Evolutionary conservation across 2,797 vertebrate species (phyloP).

Genomic region (Gallinago nigripennis): DNA sequence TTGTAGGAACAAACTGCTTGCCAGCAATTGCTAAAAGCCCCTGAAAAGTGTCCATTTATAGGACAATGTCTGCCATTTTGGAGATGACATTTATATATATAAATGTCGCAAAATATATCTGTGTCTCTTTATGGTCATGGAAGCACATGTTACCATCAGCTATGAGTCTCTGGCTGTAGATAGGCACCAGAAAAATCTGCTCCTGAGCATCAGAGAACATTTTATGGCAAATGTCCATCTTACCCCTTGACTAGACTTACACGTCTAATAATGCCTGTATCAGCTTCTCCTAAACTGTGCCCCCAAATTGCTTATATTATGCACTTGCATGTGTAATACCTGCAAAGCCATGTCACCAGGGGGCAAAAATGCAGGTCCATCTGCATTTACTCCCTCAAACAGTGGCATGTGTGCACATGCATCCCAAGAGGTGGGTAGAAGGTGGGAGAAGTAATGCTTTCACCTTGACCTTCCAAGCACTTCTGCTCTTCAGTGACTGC

Average conservation of each 20-base stretch:
- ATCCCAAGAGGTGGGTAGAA: neutral
- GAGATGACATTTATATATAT: neutral
- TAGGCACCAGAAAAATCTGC: neutral
- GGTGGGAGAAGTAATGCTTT: neutral
- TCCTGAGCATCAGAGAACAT: neutral
- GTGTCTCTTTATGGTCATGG: neutral
- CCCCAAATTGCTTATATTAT: neutral
- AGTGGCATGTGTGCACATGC: neutral
- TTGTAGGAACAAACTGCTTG: neutral
- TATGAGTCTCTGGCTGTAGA: neutral
- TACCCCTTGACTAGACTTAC: neutral
- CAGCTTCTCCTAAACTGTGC: neutral
- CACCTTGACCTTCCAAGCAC: neutral
- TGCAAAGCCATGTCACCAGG: neutral
- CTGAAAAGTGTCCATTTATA: neutral
- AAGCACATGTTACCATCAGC: too few relatives aligned
- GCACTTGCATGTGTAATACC: neutral
- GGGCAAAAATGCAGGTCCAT: neutral
- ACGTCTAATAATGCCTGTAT: neutral
- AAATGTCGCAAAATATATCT: neutral
- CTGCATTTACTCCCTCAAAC: neutral
- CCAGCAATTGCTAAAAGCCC: neutral
- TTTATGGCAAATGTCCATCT: neutral
- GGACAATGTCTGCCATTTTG: neutral
- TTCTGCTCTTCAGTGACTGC: neutral